Evolutionary conservation across 2,888 invertebrate genomes (phyloP).

Genomic region (Liodrosophila aerea): DNA sequence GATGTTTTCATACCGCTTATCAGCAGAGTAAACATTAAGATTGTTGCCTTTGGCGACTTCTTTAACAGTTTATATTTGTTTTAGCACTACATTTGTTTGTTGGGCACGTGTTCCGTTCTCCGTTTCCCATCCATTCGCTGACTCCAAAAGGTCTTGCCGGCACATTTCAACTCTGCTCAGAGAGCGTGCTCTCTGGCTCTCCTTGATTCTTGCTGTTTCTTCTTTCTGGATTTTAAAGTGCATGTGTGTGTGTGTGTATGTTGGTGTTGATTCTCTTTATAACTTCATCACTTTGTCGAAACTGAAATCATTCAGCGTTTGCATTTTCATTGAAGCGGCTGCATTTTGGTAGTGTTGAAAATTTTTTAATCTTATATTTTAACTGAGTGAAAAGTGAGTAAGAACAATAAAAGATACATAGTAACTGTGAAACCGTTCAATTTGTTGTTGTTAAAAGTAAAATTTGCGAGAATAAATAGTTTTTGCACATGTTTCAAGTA

Average conservation of each 20-base stretch:
- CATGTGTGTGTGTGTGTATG: too few species aligned
- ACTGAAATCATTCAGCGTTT: constrained; percentile 63
- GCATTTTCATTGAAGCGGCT: constrained; percentile 66
- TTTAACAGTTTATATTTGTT: constrained; percentile 29
- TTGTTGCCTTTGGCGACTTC: constrained; percentile 17
- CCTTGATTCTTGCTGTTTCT: constrained; percentile 5
- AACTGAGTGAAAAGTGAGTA: constrained; percentile 47
- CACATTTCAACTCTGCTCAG: not conserved
- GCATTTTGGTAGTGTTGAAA: constrained; percentile 35
- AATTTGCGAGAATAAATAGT: constrained; percentile 38
- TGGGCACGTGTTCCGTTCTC: constrained; percentile 51
- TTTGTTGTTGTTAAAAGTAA: constrained; percentile 13
- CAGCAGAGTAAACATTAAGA: constrained; percentile 13
- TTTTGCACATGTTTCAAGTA: constrained; percentile 69
- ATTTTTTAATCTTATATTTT: constrained; percentile 1
- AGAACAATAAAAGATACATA: not conserved
- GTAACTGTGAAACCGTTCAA: constrained; percentile 37
- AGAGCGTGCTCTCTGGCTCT: constrained; percentile 9
- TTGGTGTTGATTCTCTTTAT: constrained; percentile 3
- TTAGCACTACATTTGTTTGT: constrained; percentile 21
- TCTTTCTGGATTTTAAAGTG: not conserved
- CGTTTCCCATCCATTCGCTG: constrained; percentile 36
- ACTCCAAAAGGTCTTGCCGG: constrained; percentile 45
- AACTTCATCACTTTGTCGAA: constrained; percentile 45
- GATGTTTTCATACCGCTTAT: constrained; percentile 24